These are phyloP conservation scores for Sitta europaea DNA, from an alignment of 2,113 vertebrate species.

Conservation along the genomic window DNA sequence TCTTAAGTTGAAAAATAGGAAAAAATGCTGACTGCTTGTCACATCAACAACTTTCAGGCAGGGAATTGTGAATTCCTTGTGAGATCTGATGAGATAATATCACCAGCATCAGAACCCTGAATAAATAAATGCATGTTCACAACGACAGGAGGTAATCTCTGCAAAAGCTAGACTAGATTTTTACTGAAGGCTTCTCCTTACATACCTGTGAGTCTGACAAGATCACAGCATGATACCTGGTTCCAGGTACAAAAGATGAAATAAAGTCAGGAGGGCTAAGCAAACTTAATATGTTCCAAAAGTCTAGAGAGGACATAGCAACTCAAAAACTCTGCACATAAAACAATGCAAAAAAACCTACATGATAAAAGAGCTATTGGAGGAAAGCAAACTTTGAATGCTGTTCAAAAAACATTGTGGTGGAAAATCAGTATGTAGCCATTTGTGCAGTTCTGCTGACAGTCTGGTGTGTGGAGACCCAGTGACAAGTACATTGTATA, in stretches of 20 bases:
- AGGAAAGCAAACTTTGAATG: not conserved
- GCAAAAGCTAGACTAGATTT: not conserved
- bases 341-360: not conserved
- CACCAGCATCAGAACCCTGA: not conserved
- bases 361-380: not conserved
- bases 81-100: not conserved
- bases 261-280: not conserved
- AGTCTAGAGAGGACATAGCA: not conserved
- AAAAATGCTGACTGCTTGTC: not conserved
- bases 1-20: not conserved
- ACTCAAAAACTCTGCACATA: not conserved
- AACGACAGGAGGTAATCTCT: not conserved
- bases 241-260: not conserved
- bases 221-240: not conserved
- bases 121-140: not conserved
- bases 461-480: not conserved
- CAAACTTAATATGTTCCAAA: not conserved
- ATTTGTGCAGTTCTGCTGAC: not conserved
- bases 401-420: not conserved
- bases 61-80: not conserved
- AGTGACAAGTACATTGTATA: not conserved
- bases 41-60: not conserved
- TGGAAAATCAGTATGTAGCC: not conserved
- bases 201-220: not conserved
- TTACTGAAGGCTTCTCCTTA: not conserved